Evolutionary conservation across 2,888 invertebrate genomes (phyloP), one percentile per base, ranked within the genome.

Genomic region (Trissolcus japonicus): DNA sequence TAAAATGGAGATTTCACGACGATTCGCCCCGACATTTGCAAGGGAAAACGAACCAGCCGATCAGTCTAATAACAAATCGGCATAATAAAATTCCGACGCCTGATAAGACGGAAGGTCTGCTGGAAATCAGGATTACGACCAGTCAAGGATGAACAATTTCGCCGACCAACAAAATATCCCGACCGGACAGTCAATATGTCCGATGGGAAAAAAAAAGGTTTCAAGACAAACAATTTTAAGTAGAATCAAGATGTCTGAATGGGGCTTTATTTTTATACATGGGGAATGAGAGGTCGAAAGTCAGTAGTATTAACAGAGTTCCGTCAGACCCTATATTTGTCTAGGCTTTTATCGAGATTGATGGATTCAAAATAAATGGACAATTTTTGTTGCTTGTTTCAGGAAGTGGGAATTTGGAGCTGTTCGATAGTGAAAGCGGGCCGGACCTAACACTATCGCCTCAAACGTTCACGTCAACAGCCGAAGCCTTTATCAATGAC

Each of bases 401-500:
- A 89, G 89, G 88, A 80, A 88, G 85, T 82, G 87, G 89, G 76
- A 89, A 87, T 84, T 91, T 92, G 87, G 92, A 92, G 87, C 89
- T 92, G 85, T 92, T 92, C 88, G 92, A 92, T 88, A 92, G 92
- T 81, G 90, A 90, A 82, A 92, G 91, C 83, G 92, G 92, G 76
- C 92, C 92, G 81, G 92, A 92, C 87, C 90, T 92, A 83, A 92
- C 92, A 80, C 87, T 92, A 84, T 92, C 92, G 78, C 92, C 92
- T 80, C 92, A 92, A 88, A 92, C 92, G 73, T 92, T 92, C 87
- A 92, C 92, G 83, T 92, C 92, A 85, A 91, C 92, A 83, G 91
- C 92, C 79, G 92, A 92, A 89, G 92, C 92, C 89, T 92, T 92
- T 87, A 91, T 92, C 90, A 92, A 92, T 89, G 92, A 92, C 90